A percentile compares a stretch with the other conserved stretches of the same genome.
Evolutionary conservation across 2,888 invertebrate genomes (phyloP).

Genomic region (Neria commutata): DNA sequence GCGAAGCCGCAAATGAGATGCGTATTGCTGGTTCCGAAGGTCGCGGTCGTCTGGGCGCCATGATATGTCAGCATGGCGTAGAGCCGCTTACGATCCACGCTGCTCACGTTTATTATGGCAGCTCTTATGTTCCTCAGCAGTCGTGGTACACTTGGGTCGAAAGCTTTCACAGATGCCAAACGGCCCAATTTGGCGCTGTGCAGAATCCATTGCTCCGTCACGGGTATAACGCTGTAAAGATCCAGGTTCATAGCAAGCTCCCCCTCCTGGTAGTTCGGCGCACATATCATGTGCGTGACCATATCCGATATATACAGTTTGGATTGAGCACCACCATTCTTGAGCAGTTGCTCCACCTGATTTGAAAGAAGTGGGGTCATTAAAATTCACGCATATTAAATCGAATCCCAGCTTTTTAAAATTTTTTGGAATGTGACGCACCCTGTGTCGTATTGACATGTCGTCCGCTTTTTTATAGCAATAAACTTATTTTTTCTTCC

Average conservation of each 20-base stretch:
- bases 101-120: constrained; percentile 77
- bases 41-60: constrained; percentile 81
- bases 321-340: constrained; percentile 86
- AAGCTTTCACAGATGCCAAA: constrained; percentile 74
- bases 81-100: constrained; percentile 74
- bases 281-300: constrained; percentile 92
- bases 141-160: constrained; percentile 70
- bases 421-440: not conserved
- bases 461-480: not conserved
- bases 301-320: constrained; percentile 88
- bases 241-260: constrained; percentile 91
- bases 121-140: constrained; percentile 79
- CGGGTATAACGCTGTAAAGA: constrained; percentile 90
- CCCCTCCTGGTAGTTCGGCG: constrained; percentile 80
- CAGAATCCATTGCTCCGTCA: constrained; percentile 85
- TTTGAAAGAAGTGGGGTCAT: not conserved
- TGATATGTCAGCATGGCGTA: constrained; percentile 86
- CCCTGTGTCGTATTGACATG: not conserved
- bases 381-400: not conserved
- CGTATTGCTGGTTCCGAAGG: constrained; percentile 78
- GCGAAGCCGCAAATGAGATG: constrained; percentile 82
- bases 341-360: constrained; percentile 78
- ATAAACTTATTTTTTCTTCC: not conserved
- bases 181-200: constrained; percentile 69
- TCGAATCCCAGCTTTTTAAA: constrained; percentile 6